Percentiles rank a stretch among this genome's conserved stretches.
Conservation (phyloP, 2,888 invertebrate genomes). For the Calameuta idolon region DNA sequence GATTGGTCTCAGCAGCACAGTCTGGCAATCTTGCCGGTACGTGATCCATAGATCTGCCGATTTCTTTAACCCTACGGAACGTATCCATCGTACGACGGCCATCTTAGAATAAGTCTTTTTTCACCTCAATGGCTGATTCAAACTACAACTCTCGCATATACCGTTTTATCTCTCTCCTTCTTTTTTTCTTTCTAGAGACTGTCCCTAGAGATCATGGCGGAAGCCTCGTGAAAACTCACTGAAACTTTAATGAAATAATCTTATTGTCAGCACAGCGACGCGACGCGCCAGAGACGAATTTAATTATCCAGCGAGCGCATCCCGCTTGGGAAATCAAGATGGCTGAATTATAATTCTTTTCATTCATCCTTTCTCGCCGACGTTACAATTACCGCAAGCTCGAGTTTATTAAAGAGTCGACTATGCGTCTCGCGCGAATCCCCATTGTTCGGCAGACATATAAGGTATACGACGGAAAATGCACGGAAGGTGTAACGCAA, state of each 20-base stretch:
- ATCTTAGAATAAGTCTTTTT: background rate
- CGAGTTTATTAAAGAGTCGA: background rate
- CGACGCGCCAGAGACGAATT: background rate
- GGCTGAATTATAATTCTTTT: background rate
- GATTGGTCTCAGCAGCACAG: conserved; percentile 40
- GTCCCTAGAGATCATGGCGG: background rate
- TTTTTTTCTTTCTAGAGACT: background rate
- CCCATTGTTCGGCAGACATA: background rate
- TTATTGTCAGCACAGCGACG: background rate
- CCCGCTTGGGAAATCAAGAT: background rate
- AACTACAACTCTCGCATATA: background rate
- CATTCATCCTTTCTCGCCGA: background rate
- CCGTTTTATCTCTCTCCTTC: background rate
- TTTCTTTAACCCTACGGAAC: conserved; percentile 9
- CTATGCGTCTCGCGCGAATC: background rate
- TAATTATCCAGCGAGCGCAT: background rate
- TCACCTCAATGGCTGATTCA: background rate
- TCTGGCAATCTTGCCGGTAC: conserved; percentile 55
- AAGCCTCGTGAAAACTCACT: background rate
- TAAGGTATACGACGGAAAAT: background rate
- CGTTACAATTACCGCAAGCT: background rate
- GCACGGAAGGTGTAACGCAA: background rate
- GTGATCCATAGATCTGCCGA: conserved; percentile 52
- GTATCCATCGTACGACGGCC: background rate
- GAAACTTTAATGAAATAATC: background rate